Percentiles rank a stretch among this genome's conserved stretches.
phyloP scores from a whole-genome alignment of 1,140 invertebrate genomes.

The Pachypsylla venusta region DNA sequence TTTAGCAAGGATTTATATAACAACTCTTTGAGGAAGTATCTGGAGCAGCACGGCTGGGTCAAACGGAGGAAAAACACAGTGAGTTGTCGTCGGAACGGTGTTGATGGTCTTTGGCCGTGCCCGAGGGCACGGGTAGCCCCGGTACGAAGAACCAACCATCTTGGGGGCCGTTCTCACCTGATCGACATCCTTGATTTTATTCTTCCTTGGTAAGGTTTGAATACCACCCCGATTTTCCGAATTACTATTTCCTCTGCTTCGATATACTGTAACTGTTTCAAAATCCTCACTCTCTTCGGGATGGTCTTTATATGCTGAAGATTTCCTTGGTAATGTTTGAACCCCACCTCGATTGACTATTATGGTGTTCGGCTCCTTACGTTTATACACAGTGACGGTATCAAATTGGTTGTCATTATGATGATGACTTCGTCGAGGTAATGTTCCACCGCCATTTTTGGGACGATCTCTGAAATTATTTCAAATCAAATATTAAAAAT shows the following conservation, averaged over 20 bases:
- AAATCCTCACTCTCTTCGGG: not conserved
- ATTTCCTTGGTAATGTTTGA: not conserved
- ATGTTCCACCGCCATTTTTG: not conserved
- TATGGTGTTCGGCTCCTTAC: not conserved
- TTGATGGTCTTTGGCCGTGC: too few relatives aligned
- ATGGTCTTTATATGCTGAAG: not conserved
- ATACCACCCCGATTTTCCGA: slow-evolving; percentile 34
- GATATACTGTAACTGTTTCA: not conserved
- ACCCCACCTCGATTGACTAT: not conserved
- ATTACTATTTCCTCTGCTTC: not conserved
- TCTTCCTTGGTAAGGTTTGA: slow-evolving; percentile 59
- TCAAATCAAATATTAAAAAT: too few relatives aligned
- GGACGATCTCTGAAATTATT: not conserved
- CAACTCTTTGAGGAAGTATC: too few relatives aligned
- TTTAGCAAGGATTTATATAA: too few relatives aligned
- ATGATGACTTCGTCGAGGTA: not conserved
- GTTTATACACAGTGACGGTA: slow-evolving; percentile 4
- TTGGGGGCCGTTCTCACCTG: too few relatives aligned
- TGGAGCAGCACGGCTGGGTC: too few relatives aligned
- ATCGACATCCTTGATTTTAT: slow-evolving; percentile 23
- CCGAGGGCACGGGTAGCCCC: too few relatives aligned
- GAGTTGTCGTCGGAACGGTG: too few relatives aligned
- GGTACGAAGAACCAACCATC: too few relatives aligned
- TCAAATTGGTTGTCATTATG: not conserved
- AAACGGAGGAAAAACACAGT: too few relatives aligned